Evolutionary conservation across 2,797 vertebrate genomes (phyloP), one percentile per base, ranked within the genome.

Genomic region (Falco columbarius): DNA sequence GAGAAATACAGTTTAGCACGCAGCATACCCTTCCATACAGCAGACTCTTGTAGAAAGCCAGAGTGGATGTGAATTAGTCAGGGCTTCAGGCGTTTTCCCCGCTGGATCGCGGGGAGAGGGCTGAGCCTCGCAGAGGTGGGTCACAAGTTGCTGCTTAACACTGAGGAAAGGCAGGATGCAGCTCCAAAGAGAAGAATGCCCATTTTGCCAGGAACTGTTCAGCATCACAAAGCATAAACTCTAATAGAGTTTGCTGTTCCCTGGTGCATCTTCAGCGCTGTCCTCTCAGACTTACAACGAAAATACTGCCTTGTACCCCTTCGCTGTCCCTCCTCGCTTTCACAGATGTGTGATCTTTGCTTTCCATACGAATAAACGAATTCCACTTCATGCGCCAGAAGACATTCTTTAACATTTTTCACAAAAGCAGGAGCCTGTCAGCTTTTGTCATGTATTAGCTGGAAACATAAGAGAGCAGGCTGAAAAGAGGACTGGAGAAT

Each of bases 401-500:
- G 84, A 77, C 36, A 24, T 96, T 95, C 80, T 79, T 38, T 36
- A 94, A 36, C 55, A 17, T 90, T 94, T 95, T 66, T 54, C 90
- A 70, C 54, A 61, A 66, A 59, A 95, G 94, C 76, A 70, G 82
- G 68, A 91, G 72, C 86, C 70, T 94, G 94, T 97, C 96, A 88
- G 74, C 80, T 91, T 88, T 70, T 73, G 62, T 95, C 87, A 27
- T 9, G 59, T 59, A 21, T 86, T 76, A 88, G 62, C 80, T 93
- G 84, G 81, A 77, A 94, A 67, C 63, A 49, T 17, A 38, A 1
- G 27, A 38, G 81, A 73, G 56, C 86, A 30, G 47, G 66, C 81
- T 87, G 93, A 36, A 55, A 46, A 55, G 79, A 76, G 65, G 83
- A 27, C 76, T 74, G 84, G 30, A 26, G 70, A 66, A 89, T 82